Conservation (phyloP, 1,140 invertebrate genomes). For the Heliconius hewitsoni region DNA sequence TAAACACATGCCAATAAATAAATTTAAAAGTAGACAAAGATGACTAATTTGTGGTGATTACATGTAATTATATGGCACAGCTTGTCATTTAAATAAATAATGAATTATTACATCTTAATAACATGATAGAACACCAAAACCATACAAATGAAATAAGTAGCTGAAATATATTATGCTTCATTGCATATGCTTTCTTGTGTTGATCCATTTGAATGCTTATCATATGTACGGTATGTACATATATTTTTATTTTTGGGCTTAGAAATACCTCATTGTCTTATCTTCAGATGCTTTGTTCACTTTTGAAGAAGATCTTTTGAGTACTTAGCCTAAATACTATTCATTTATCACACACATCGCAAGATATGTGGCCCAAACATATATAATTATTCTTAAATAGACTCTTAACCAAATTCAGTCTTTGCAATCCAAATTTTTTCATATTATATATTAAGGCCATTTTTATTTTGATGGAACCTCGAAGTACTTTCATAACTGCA, state of each 20-base stretch:
- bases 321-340: slow-evolving; percentile 5
- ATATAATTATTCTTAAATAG: slow-evolving; percentile 23
- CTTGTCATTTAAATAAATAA: slow-evolving; percentile 2
- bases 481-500: slow-evolving; percentile 49
- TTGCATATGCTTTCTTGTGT: not conserved
- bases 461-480: not conserved
- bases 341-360: slow-evolving; percentile 21
- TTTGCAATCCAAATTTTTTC: slow-evolving; percentile 15
- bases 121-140: not conserved
- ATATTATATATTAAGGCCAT: not conserved
- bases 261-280: not conserved
- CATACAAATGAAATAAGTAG: not conserved
- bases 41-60: slow-evolving; percentile 31
- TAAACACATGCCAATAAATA: slow-evolving; percentile 41
- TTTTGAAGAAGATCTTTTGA: not conserved
- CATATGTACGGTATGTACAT: too few relatives aligned
- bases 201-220: not conserved
- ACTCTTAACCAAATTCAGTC: slow-evolving; percentile 39
- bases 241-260: not conserved
- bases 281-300: not conserved
- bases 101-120: not conserved
- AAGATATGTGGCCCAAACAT: slow-evolving; percentile 27
- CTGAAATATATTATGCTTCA: not conserved
- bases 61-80: slow-evolving; percentile 34
- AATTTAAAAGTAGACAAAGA: slow-evolving; percentile 12